These are phyloP conservation scores for Orthochromis malagaraziensis DNA, from an alignment of 2,113 vertebrate genomes.

Conservation along the genomic window DNA sequence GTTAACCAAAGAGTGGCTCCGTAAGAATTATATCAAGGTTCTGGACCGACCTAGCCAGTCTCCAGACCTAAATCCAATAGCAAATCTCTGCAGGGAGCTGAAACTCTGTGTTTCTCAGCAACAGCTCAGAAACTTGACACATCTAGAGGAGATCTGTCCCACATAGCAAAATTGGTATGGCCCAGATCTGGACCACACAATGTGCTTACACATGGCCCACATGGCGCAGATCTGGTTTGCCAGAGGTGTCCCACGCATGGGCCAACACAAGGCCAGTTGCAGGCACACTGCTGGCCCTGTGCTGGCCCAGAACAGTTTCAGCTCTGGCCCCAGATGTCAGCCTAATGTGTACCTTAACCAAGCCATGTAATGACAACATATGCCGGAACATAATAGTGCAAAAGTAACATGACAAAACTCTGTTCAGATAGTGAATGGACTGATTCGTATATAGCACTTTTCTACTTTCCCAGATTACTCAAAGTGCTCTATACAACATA, in stretches of 20 bases:
- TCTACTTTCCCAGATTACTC: neutral
- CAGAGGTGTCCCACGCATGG: neutral
- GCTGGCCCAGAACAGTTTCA: neutral
- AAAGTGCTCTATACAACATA: neutral
- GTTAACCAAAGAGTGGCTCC: neutral
- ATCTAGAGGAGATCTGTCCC: neutral
- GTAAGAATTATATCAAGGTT: neutral
- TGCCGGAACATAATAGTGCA: accelerated
- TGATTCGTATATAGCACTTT: accelerated
- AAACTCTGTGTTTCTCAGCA: neutral
- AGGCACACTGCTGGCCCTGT: neutral
- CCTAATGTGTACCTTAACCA: neutral
- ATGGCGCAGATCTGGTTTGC: neutral
- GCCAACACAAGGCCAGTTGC: neutral
- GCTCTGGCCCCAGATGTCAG: neutral
- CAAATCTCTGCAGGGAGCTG: neutral
- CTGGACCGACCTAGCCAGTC: neutral
- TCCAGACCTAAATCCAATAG: neutral
- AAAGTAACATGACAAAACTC: neutral
- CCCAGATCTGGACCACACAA: neutral
- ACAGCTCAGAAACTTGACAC: neutral
- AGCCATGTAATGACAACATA: neutral
- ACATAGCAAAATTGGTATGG: neutral
- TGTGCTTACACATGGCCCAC: neutral
- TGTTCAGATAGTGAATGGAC: neutral